Conservation (phyloP, 2,888 invertebrate species). For the Petrolisthes cinctipes region DNA sequence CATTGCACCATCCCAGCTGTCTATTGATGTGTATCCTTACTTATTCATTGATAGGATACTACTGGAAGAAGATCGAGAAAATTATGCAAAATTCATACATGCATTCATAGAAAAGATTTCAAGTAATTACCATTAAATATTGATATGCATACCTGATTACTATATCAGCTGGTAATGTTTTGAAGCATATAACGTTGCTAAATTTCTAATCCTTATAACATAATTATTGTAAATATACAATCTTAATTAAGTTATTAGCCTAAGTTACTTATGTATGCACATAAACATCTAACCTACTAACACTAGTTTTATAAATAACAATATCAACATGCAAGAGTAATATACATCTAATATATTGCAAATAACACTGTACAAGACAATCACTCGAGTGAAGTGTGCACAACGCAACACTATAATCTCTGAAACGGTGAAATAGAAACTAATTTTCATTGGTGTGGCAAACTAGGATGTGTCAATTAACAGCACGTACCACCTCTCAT, state of each 20-base stretch:
- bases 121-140: too few relatives aligned
- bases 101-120: too few relatives aligned
- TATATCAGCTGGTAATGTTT: not conserved
- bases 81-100: too few relatives aligned
- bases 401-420: not conserved
- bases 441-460: too few relatives aligned
- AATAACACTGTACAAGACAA: not conserved
- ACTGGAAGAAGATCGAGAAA: not conserved
- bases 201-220: not conserved
- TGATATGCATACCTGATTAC: not conserved
- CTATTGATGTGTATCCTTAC: not conserved
- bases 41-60: not conserved
- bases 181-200: not conserved
- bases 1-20: constrained; percentile 16
- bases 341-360: not conserved
- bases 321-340: not conserved
- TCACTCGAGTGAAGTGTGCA: not conserved
- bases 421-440: not conserved
- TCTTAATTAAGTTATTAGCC: not conserved
- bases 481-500: not conserved
- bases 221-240: not conserved
- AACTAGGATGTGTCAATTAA: too few relatives aligned
- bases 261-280: not conserved
- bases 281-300: not conserved
- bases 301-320: not conserved